Base-by-base conservation (phyloP, 2,113 vertebrate species). In the Heptranchias perlo region DNA sequence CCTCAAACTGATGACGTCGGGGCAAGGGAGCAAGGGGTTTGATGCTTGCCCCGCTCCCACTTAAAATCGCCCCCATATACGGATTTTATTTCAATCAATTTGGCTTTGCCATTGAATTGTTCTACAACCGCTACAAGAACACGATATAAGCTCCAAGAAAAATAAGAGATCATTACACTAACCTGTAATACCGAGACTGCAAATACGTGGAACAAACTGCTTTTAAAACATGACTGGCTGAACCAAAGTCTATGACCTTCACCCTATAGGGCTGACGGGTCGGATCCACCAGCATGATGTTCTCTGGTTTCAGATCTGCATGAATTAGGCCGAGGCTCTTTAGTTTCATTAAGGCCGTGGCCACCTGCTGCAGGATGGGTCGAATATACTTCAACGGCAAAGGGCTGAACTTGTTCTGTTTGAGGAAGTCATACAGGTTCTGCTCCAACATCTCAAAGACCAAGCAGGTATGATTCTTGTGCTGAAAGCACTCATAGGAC, bases 361-460 rank as follows among this genome's bases (percentile, higher is more conserved):
- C 98, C 95, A 99, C 99, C 97, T 99, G 99, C 98, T 99, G 99
- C 97, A 99, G 98, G 73, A 99, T 98, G 0, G 99, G 99, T 96
- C 99, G 98, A 96, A 99, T 99, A 96, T 99, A 99, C 76, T 99
- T 99, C 96, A 99, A 98, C 97, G 99, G 98, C 97, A 99, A 97
- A 0, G 99, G 99, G 95, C 99, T 99, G 97, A 99, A 99, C 97
- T 99, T 99, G 97, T 99, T 99, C 98, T 99, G 99, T 98, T 99
- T 99, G 96, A 99, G 97, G 97, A 99, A 99, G 98, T 99, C 99
- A 0, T 99, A 99, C 0, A 99, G 98, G 97, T 99, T 99, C 98
- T 99, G 99, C 97, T 99, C 99, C 97, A 99, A 98, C 99, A 99
- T 99, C 98, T 99, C 99, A 78, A 99, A 99, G 97, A 99, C 99